Evolutionary conservation across 2,797 vertebrate genomes (phyloP).

Genomic region (Oophaga sylvatica): DNA sequence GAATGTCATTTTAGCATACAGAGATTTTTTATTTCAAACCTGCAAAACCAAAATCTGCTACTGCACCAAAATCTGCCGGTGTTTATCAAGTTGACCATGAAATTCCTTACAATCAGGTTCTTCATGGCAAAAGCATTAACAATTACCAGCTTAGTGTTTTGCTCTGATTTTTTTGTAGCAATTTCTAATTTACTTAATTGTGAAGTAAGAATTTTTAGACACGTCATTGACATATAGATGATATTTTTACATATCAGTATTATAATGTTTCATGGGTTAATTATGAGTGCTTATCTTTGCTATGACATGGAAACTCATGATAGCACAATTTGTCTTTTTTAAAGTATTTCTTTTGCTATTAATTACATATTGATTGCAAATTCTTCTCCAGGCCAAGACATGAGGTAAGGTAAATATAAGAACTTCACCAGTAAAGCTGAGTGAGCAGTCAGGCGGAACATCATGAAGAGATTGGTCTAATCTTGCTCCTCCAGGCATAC

Average conservation of each 20-base stretch:
- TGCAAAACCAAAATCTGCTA: neutral
- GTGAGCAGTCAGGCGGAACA: neutral
- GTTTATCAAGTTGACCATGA: neutral
- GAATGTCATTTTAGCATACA: neutral
- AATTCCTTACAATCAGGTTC: neutral
- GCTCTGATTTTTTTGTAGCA: neutral
- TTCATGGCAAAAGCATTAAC: neutral
- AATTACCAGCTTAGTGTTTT: neutral
- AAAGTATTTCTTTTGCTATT: neutral
- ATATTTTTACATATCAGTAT: neutral
- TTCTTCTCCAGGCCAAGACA: neutral
- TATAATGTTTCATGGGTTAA: neutral
- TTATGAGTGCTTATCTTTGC: neutral
- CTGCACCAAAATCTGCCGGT: neutral
- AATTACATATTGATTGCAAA: neutral
- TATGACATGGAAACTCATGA: neutral
- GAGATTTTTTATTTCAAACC: neutral
- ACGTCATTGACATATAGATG: neutral
- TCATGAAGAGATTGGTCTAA: neutral
- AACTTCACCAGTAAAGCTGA: neutral
- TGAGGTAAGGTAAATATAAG: neutral
- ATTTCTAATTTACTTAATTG: neutral
- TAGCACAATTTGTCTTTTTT: neutral
- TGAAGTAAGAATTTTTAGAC: neutral
- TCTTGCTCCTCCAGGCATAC: conserved; percentile 18